Base-by-base conservation (phyloP, 2,888 invertebrate genomes). In the Drosophila birchii region DNA sequence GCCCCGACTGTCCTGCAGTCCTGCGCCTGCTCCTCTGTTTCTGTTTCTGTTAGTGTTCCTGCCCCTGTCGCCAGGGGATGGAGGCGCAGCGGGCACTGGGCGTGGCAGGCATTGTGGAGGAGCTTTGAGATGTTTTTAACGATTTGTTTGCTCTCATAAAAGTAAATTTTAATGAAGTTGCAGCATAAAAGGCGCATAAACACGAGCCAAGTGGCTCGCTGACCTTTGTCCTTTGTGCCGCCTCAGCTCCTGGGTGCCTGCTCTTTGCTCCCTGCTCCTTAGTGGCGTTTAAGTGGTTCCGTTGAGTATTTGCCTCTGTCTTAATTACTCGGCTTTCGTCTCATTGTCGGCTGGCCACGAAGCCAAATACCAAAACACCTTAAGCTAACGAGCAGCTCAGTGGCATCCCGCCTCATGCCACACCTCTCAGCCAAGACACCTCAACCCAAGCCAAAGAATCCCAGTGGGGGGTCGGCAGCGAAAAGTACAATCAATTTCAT, bases 81-180 rank as follows among this genome's bases (percentile, higher is more conserved):
- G 39, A n/a, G 32, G 14, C n/a, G 1, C 6, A 26, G 26, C 14
- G 23, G 54, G 45, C 39, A 14, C 16, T 23, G 56, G 74, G 80
- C 58, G 78, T 69, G 67, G 63, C 56, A 12, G 29, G 39, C 61
- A 39, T 53, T 67, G 58, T 54, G 62, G 44, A 39, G 54, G 47
- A 41, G 66, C 64, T 73, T 73, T 81, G 59, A 64, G 79, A 59
- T 66, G 58, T 61, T 73, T 79, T 83, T 86, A 78, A 73, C 75
- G 82, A 78, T 76, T 74, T 76, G 55, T 57, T 66, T 66, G 57
- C 58, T 57, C 59, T 56, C 80, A 59, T 87, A 78, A 84, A 83
- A 87, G 59, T 69, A 55, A 72, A 78, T 78, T 87, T 82, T 87
- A 78, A 84, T 78, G 80, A 87, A 84, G 86, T 84, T 87, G 83